These are phyloP conservation scores for Mythimna albipuncta DNA, from an alignment of 2,888 invertebrate species.

Conservation along the genomic window DNA sequence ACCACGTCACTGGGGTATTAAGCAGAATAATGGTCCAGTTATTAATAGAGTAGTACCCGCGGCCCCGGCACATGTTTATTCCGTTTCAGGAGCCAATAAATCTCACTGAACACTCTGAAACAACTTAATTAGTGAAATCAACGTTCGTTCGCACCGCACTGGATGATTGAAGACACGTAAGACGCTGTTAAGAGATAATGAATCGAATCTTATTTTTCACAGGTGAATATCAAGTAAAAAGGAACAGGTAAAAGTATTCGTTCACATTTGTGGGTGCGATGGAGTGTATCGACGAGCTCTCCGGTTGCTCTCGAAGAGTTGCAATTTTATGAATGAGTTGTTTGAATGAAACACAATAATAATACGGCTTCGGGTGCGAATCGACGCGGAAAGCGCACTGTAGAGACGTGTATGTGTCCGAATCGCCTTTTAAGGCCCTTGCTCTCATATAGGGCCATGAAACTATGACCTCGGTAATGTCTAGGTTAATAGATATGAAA, in stretches of 20 bases:
- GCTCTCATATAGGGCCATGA: no score
- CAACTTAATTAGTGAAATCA: constrained; percentile 86
- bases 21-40: constrained; percentile 82
- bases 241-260: constrained; percentile 69
- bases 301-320: constrained; percentile 82
- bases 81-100: constrained; percentile 83
- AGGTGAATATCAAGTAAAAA: constrained; percentile 69
- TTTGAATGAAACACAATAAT: constrained; percentile 88
- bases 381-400: constrained; percentile 76
- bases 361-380: constrained; percentile 75
- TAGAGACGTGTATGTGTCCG: constrained; percentile 74
- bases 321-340: constrained; percentile 90
- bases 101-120: constrained; percentile 82
- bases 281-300: constrained; percentile 80
- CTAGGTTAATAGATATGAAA: no score
- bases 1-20: constrained; percentile 79
- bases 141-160: constrained; percentile 70
- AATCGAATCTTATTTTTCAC: constrained; percentile 69
- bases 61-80: constrained; percentile 83
- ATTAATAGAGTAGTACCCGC: constrained; percentile 84
- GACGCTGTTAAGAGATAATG: constrained; percentile 67
- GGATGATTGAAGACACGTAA: constrained; percentile 75
- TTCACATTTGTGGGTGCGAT: constrained; percentile 78
- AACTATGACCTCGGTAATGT: no score
- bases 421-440: constrained; percentile 66